Conservation (phyloP, 1,140 invertebrate species). For the Drosophila albomicans region DNA sequence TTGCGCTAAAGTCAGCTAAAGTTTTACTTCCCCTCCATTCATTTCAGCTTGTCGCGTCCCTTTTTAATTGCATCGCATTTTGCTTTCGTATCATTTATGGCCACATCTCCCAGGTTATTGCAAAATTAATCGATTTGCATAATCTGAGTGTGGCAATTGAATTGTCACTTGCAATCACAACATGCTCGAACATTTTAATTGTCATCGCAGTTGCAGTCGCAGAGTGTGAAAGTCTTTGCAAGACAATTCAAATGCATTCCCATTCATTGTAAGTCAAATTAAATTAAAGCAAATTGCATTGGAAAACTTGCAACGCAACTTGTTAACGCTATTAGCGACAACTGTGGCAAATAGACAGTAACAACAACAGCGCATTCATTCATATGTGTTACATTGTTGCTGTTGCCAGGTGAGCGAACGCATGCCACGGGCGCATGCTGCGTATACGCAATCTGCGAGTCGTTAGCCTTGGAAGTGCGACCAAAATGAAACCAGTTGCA, state of each 20-base stretch:
- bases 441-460: constrained; percentile 68
- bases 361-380: neutral
- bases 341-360: constrained; percentile 54
- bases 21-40: neutral
- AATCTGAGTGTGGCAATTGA: constrained; percentile 50
- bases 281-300: constrained; percentile 55
- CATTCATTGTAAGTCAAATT: constrained; percentile 51
- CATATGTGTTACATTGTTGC: neutral
- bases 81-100: constrained; percentile 4
- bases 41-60: neutral
- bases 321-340: constrained; percentile 60
- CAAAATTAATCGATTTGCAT: constrained; percentile 62
- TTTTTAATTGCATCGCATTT: constrained; percentile 33
- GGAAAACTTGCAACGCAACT: constrained; percentile 51
- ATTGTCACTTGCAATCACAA: constrained; percentile 55
- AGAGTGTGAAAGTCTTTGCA: constrained; percentile 63
- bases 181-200: constrained; percentile 39
- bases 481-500: constrained; percentile 63
- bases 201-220: constrained; percentile 15
- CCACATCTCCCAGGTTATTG: constrained; percentile 16
- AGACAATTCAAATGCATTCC: constrained; percentile 23
- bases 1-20: constrained; percentile 22
- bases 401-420: constrained; percentile 48
- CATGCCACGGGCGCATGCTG: constrained; percentile 51
- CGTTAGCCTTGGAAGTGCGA: constrained; percentile 35